Conservation (phyloP, 2,113 vertebrate species). For the Mastomys natalensis region DNA sequence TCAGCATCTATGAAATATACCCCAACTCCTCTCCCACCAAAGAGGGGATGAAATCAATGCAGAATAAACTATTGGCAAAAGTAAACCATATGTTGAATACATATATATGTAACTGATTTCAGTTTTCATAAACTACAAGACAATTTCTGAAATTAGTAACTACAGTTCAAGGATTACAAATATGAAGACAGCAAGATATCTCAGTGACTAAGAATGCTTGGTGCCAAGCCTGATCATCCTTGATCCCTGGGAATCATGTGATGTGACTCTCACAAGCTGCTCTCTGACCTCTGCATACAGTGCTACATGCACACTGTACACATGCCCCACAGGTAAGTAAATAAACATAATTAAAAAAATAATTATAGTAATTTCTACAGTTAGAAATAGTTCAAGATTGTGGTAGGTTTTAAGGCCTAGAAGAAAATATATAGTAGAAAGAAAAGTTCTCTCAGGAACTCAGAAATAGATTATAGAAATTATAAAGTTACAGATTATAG, state of each 20-base stretch:
- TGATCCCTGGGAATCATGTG: background rate
- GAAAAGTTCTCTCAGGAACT: background rate
- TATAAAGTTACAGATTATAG: too few relatives aligned
- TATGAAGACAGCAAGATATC: background rate
- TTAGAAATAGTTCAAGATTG: background rate
- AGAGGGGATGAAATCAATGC: background rate
- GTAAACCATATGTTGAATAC: background rate
- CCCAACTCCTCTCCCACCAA: fast-evolving
- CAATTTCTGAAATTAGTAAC: background rate
- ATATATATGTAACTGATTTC: background rate
- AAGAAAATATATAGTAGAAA: background rate
- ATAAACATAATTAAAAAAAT: background rate
- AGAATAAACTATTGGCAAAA: background rate
- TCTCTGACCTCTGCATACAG: background rate
- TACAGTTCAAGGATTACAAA: background rate
- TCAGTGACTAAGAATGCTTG: background rate
- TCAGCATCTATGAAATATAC: background rate
- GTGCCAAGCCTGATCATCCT: too few relatives aligned
- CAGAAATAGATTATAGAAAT: background rate
- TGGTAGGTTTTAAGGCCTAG: background rate
- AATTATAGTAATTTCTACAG: background rate
- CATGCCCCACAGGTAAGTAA: background rate
- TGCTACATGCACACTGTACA: fast-evolving
- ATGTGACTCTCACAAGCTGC: background rate
- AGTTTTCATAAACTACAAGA: conserved; percentile 1